Percentiles rank a stretch among this genome's conserved stretches.
phyloP scores from a whole-genome alignment of 2,797 vertebrate genomes.

The Rhyacichthys aspro region DNA sequence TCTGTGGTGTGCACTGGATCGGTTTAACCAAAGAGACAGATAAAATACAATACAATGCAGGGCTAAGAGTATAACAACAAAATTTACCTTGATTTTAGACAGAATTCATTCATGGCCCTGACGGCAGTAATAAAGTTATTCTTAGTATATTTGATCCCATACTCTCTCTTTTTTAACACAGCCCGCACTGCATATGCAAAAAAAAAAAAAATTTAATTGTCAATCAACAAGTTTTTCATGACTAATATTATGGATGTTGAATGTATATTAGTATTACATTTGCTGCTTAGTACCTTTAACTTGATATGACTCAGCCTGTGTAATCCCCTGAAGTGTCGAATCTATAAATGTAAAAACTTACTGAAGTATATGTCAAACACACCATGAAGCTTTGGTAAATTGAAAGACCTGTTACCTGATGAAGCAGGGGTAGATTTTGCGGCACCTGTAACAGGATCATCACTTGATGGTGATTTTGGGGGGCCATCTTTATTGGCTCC shows the following conservation, averaged over 20 bases:
- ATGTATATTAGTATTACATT: too few species aligned
- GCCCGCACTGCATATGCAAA: constrained; percentile 85
- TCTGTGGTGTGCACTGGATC: neutral
- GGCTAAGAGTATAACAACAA: neutral
- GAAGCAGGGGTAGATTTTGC: constrained; percentile 30
- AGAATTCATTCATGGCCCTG: constrained; percentile 99
- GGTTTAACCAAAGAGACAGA: neutral
- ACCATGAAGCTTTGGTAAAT: neutral
- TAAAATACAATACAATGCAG: neutral
- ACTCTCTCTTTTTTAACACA: constrained; percentile 97
- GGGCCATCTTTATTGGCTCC: constrained; percentile 81
- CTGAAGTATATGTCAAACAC: neutral
- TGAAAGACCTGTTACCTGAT: constrained; percentile 56
- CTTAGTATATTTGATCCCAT: constrained; percentile 94
- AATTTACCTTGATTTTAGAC: constrained; percentile 93
- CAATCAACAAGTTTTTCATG: neutral
- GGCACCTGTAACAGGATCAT: constrained; percentile 42
- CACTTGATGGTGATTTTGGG: constrained; percentile 47
- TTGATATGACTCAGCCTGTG: constrained; percentile 86
- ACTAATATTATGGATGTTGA: too few species aligned
- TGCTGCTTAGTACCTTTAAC: constrained; percentile 87
- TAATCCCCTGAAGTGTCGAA: constrained; percentile 65
- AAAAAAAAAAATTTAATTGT: neutral
- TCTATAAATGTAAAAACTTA: constrained; percentile 30
- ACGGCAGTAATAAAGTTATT: constrained; percentile 99